Conservation (phyloP, 2,113 vertebrate species). For the Antennarius striatus region DNA sequence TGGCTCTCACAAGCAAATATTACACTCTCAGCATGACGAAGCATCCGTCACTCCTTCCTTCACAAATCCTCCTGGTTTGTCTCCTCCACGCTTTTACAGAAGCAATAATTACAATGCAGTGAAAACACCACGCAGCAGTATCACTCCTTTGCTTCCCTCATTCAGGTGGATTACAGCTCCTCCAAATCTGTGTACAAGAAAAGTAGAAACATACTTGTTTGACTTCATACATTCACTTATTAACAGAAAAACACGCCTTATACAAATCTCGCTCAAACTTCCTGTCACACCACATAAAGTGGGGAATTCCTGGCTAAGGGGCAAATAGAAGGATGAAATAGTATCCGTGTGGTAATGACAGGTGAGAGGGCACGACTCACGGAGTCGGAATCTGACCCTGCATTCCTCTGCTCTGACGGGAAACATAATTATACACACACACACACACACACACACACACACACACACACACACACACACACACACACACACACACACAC, state of each 20-base stretch:
- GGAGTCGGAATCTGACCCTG: conserved; percentile 52
- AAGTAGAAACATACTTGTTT: too few species aligned
- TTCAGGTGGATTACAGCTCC: neutral
- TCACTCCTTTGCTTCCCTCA: neutral
- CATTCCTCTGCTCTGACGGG: conserved; percentile 63
- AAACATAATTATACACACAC: conserved; percentile 51
- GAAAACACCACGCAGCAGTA: too few species aligned
- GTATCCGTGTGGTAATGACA: conserved; percentile 59
- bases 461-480: neutral
- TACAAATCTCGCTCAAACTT: conserved; percentile 23
- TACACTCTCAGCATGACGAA: conserved; percentile 57
- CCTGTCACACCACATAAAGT: conserved; percentile 40
- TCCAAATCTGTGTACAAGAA: too few species aligned
- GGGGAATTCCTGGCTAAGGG: conserved; percentile 51
- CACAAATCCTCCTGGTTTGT: conserved; percentile 20
- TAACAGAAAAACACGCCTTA: conserved; percentile 31
- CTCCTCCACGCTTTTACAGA: neutral
- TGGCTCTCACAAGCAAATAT: neutral
- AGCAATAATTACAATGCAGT: neutral
- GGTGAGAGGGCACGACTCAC: conserved; percentile 67
- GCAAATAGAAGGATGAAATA: conserved; percentile 54
- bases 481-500: neutral
- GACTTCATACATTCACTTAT: conserved; percentile 12
- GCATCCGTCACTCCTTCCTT: conserved; percentile 19
- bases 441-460: conserved; percentile 23